Conservation (phyloP, 2,797 vertebrate genomes). For the Neosilurus hyrtlii region DNA sequence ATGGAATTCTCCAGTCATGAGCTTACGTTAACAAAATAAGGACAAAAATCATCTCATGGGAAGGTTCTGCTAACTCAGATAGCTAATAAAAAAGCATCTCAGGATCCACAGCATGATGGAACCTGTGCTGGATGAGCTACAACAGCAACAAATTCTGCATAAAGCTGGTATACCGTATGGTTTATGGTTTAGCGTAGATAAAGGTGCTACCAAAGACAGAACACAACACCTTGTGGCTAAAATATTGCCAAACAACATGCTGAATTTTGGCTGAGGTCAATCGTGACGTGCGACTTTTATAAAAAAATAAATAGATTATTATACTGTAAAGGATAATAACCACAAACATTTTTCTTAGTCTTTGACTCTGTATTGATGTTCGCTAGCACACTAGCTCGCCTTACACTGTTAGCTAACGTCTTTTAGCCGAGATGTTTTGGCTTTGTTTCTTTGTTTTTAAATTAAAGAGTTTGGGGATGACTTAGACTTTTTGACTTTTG, state of each 20-base stretch:
- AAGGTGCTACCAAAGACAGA: not conserved
- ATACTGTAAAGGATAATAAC: not conserved
- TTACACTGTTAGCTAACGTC: not conserved
- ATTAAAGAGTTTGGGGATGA: too few species aligned
- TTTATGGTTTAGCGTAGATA: not conserved
- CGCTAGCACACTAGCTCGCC: not conserved
- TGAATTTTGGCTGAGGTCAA: not conserved
- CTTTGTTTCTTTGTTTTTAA: too few species aligned
- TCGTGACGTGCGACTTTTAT: not conserved
- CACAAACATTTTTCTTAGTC: not conserved
- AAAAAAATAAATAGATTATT: too few species aligned
- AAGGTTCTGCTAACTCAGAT: not conserved
- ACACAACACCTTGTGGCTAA: not conserved
- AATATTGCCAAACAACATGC: not conserved
- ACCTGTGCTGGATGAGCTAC: not conserved
- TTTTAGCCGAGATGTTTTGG: not conserved
- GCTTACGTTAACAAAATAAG: not conserved
- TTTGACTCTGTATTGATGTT: not conserved
- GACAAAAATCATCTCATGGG: not conserved
- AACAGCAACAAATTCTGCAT: not conserved
- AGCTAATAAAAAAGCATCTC: not conserved
- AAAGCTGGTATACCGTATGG: not conserved
- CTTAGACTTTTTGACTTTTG: too few species aligned
- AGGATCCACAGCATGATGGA: not conserved
- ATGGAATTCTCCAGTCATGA: not conserved